Evolutionary conservation across 2,113 vertebrate genomes (phyloP).

Genomic region (Sardina pilchardus): DNA sequence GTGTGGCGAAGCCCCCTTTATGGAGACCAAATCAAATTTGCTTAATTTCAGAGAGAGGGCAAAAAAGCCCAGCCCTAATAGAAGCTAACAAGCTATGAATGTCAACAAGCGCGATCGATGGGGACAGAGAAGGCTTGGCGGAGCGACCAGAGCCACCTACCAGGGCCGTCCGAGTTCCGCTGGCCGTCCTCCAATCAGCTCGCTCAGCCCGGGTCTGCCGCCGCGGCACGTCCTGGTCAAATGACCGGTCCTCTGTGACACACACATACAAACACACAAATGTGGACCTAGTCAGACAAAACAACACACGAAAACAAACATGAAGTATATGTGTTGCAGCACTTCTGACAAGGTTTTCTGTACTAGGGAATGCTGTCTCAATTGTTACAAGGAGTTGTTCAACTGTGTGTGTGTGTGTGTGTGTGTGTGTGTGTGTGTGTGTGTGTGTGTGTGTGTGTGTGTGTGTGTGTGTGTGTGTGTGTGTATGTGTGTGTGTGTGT

Average conservation of each 20-base stretch:
- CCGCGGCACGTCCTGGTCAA: background rate
- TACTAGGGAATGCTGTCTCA: too few relatives aligned
- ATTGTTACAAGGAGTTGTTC: too few relatives aligned
- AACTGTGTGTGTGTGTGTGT: background rate
- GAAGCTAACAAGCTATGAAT: constrained; percentile 54
- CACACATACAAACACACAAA: constrained; percentile 12
- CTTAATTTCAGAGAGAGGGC: constrained; percentile 48
- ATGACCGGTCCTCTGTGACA: background rate
- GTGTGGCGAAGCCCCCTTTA: constrained; percentile 44
- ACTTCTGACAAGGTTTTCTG: background rate
- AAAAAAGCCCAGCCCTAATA: constrained; percentile 47
- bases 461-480: background rate
- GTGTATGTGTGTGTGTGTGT: background rate
- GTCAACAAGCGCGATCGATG: constrained; percentile 55
- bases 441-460: background rate
- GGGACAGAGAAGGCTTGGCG: constrained; percentile 49
- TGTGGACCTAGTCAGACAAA: background rate
- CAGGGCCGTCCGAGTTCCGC: constrained; percentile 26
- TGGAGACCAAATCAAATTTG: constrained; percentile 50
- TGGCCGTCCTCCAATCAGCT: constrained; percentile 52
- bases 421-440: background rate
- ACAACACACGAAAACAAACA: background rate
- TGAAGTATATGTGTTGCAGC: too few relatives aligned
- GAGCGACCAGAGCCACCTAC: background rate
- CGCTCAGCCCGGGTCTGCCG: background rate